Percentiles rank a stretch among this genome's conserved stretches.
Evolutionary conservation across 2,888 invertebrate genomes (phyloP).

Genomic region (Adineta ricciae): DNA sequence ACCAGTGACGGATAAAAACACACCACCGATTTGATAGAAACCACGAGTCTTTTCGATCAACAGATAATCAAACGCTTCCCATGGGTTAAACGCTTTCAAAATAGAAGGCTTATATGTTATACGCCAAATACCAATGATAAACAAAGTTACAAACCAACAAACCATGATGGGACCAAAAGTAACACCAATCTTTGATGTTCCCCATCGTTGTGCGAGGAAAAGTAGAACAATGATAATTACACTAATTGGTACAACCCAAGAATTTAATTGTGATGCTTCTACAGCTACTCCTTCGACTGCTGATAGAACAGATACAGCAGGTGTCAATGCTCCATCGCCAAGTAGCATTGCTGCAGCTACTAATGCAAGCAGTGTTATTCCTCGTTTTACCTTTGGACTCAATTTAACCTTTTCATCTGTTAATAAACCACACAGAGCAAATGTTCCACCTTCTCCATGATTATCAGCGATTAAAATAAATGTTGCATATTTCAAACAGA

Average conservation of each 20-base stretch:
- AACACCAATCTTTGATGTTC: neutral
- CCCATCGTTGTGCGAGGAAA: neutral
- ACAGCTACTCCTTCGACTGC: neutral
- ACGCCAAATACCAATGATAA: neutral
- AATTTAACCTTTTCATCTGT: neutral
- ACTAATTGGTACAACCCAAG: neutral
- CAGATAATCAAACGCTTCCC: neutral
- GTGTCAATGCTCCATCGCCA: too few relatives aligned
- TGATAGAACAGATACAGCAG: neutral
- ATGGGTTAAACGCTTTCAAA: neutral
- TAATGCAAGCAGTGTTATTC: neutral
- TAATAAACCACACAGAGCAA: slow-evolving; percentile 1
- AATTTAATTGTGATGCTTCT: neutral
- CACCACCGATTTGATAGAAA: too few relatives aligned
- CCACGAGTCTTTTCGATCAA: neutral
- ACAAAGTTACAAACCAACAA: neutral
- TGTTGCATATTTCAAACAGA: neutral
- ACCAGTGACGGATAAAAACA: too few relatives aligned
- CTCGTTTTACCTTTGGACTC: neutral
- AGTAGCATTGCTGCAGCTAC: neutral
- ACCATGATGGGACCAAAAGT: too few relatives aligned
- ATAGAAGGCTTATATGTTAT: neutral
- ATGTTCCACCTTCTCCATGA: neutral
- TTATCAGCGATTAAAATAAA: neutral
- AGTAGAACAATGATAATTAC: neutral